These are phyloP conservation scores for Tenodera sinensis DNA, from an alignment of 2,888 invertebrate genomes.

Conservation along the genomic window DNA sequence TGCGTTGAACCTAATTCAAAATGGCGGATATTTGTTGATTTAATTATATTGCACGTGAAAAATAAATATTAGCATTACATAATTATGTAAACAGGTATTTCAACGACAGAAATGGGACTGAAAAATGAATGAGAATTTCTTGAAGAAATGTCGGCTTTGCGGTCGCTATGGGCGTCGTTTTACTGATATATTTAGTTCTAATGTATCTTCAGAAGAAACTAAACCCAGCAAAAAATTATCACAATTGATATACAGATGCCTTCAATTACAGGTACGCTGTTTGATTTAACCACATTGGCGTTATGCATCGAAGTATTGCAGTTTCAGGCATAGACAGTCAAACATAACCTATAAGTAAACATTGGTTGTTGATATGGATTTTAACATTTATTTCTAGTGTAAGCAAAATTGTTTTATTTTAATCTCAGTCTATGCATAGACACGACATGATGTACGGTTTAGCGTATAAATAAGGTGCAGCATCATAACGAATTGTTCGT, in stretches of 20 bases:
- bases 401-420: too few species aligned
- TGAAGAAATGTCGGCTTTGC: conserved; percentile 14
- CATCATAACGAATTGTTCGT: too few species aligned
- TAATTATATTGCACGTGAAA: not conserved
- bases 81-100: not conserved
- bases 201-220: not conserved
- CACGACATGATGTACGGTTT: too few species aligned
- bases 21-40: not conserved
- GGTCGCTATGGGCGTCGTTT: conserved; percentile 5
- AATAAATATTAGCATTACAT: not conserved
- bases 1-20: not conserved
- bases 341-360: not conserved
- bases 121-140: conserved; percentile 9
- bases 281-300: not conserved
- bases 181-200: not conserved
- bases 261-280: conserved; percentile 1
- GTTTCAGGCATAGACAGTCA: not conserved
- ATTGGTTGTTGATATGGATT: too few species aligned
- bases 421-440: too few species aligned
- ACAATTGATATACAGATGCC: conserved; percentile 5
- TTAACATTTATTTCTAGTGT: too few species aligned
- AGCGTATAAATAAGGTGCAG: too few species aligned
- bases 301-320: not conserved
- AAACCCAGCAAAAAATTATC: not conserved
- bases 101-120: not conserved